These are phyloP conservation scores for Meloidogyne exigua DNA, from an alignment of 1,140 invertebrate genomes.

Conservation along the genomic window DNA sequence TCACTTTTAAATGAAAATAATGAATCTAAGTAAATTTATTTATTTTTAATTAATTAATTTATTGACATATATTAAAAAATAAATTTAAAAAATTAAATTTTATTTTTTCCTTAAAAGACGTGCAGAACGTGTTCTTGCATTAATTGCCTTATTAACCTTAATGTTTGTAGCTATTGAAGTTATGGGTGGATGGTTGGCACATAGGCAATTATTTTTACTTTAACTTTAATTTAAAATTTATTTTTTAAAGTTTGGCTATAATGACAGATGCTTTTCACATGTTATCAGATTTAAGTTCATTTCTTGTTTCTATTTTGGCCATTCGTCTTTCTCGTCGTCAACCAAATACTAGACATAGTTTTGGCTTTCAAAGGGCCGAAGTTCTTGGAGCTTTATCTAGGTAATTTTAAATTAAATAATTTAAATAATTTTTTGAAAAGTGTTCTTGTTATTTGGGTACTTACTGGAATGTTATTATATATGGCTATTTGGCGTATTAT, in stretches of 20 bases:
- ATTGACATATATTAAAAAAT: neutral
- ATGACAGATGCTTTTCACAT: constrained; percentile 94
- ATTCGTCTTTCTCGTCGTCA: constrained; percentile 82
- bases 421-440: constrained; percentile 74
- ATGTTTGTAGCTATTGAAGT: constrained; percentile 56
- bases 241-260: constrained; percentile 75
- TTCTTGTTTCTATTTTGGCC: constrained; percentile 92
- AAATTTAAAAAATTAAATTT: neutral
- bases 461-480: constrained; percentile 91
- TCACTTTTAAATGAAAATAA: constrained; percentile 1
- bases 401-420: constrained; percentile 8
- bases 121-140: constrained; percentile 52
- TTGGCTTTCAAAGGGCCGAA: constrained; percentile 81
- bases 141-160: constrained; percentile 54
- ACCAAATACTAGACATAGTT: constrained; percentile 75
- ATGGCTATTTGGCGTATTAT: constrained; percentile 83
- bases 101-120: constrained; percentile 28
- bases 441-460: constrained; percentile 91
- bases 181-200: constrained; percentile 53
- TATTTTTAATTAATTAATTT: neutral
- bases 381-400: constrained; percentile 61
- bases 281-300: constrained; percentile 89
- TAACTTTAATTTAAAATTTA: constrained; percentile 68
- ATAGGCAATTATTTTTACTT: constrained; percentile 9
- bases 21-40: neutral